Base-by-base conservation (phyloP, 2,113 vertebrate genomes). In the Ascaphus truei region DNA sequence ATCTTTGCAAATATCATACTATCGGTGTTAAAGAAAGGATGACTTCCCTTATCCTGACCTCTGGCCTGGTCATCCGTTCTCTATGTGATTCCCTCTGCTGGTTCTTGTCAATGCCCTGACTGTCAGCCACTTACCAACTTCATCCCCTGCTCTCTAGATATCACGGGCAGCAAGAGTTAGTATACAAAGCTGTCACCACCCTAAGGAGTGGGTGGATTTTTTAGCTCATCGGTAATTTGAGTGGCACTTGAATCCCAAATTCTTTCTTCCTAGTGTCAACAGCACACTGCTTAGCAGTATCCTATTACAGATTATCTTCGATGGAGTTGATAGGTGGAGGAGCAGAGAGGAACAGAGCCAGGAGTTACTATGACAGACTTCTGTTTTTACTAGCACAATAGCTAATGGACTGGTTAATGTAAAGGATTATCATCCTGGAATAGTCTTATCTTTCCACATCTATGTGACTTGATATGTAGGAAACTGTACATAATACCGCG, bases 201-300 rank as follows among this genome's bases (percentile, higher is more conserved):
- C 64, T 18, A 30, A 2, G 45, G 74, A 83, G 77, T 64, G 77
- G 80, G 74, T 51, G 64, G 74, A 80, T 83, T 84, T 84, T 85
- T 80, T 81, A 81, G 63, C 76, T 82, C 80, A 78, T 81, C 78
- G 78, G 82, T 83, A 85, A 84, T 81, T 75, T 12, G 81, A 85
- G 82, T 71, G 73, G 43, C 73, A 72, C 81, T 84, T 67, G 76
- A 76, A 62, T 43, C 73, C 73, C 63, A 66, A 75, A 79, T 77
- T 78, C 81, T 80, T 83, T 79, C 80, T 81, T 75, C 71, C 69
- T 73, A 41, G 73, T 83, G 82, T 84, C 81, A 84, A 80, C 80
- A 80, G 78, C 80, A 69, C 13, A 71, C 72, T 62, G 77, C 51
- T 0, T 30, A 26, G 72, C 0, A 3, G 58, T 78, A 79, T 84